A percentile compares a stretch with the other conserved stretches of the same genome.
Evolutionary conservation across 2,113 vertebrate genomes (phyloP).

Genomic region (Bothrops jararaca): DNA sequence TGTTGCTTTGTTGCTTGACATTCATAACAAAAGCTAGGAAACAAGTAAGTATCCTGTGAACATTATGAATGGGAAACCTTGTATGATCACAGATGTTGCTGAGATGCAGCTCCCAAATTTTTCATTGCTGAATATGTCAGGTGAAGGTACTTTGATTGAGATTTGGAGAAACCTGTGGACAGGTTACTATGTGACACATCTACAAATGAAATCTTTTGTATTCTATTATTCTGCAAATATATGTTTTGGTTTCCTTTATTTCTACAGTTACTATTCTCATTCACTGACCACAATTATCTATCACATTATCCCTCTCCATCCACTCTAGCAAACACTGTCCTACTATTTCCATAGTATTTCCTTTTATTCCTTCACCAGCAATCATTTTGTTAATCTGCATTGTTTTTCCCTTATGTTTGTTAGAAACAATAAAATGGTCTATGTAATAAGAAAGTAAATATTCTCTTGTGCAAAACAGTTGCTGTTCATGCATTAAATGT

Average conservation of each 20-base stretch:
- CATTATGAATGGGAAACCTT: not conserved
- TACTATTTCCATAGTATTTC: not conserved
- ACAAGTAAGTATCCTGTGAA: not conserved
- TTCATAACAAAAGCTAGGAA: not conserved
- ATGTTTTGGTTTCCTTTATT: not conserved
- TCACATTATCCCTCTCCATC: not conserved
- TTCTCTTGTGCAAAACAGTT: not conserved
- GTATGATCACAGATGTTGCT: not conserved
- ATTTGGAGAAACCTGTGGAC: not conserved
- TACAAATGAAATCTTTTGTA: not conserved
- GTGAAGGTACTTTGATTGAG: not conserved
- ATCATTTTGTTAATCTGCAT: not conserved
- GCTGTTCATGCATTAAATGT: not conserved
- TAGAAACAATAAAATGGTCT: not conserved
- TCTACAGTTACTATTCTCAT: not conserved
- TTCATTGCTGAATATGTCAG: not conserved
- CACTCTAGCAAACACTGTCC: not conserved
- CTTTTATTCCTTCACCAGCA: not conserved
- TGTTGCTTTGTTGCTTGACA: not conserved
- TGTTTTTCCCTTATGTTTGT: not conserved
- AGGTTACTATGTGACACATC: not conserved
- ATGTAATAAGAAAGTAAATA: not conserved
- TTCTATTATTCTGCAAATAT: not conserved
- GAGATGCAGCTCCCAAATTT: not conserved
- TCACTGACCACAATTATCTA: not conserved